These are phyloP conservation scores for Masticophis lateralis DNA, from an alignment of 2,797 vertebrate genomes.

Conservation along the genomic window DNA sequence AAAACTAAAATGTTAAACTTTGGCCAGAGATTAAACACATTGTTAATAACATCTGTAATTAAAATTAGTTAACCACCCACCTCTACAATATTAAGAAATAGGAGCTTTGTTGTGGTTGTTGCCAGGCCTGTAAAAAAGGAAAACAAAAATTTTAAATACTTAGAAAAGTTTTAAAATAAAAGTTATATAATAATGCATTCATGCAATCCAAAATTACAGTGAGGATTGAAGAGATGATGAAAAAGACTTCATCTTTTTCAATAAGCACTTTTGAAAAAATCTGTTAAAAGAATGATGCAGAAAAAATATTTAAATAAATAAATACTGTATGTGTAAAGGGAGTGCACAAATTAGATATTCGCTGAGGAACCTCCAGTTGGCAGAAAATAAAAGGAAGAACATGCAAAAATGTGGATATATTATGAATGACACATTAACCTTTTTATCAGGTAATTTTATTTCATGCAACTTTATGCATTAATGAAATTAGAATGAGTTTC, in stretches of 20 bases:
- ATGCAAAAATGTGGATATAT: neutral
- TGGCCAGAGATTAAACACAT: neutral
- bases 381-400: neutral
- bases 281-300: neutral
- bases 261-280: neutral
- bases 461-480: neutral
- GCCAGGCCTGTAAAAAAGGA: neutral
- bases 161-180: neutral
- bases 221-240: neutral
- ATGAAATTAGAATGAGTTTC: neutral
- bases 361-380: neutral
- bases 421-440: neutral
- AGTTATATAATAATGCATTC: neutral
- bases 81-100: neutral
- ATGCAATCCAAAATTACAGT: neutral
- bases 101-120: conserved; percentile 2
- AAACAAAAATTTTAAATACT: neutral
- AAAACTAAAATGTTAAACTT: neutral
- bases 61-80: neutral
- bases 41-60: neutral
- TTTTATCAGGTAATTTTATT: neutral
- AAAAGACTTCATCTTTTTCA: neutral
- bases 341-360: neutral
- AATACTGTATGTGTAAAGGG: neutral
- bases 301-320: neutral